Conservation (phyloP, 2,888 invertebrate species). For the Pseudolycoriella hygida region DNA sequence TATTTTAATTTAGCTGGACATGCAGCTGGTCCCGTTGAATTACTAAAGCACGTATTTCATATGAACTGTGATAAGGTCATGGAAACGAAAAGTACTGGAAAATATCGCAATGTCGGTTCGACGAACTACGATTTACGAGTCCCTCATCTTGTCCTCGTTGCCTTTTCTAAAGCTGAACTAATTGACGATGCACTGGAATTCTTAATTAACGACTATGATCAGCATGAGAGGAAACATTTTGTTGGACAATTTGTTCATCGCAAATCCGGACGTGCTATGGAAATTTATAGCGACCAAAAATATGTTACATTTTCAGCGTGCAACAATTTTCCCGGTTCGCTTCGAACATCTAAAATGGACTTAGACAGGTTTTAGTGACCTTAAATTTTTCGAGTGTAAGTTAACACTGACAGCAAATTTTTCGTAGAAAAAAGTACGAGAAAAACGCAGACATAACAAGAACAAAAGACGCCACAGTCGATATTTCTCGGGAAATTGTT, state of each 20-base stretch:
- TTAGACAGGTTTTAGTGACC: too few species aligned
- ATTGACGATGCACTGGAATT: not conserved
- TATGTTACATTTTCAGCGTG: slow-evolving; percentile 2
- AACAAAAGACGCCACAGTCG: too few species aligned
- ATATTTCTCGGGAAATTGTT: too few species aligned
- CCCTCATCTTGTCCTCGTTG: not conserved
- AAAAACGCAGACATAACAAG: too few species aligned
- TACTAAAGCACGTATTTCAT: slow-evolving; percentile 1
- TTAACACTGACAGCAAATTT: too few species aligned
- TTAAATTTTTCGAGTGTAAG: too few species aligned
- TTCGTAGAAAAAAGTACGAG: too few species aligned
- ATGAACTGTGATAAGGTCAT: not conserved
- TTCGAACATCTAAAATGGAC: too few species aligned
- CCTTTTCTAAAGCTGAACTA: too few species aligned
- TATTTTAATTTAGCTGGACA: slow-evolving; percentile 6
- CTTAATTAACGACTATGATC: not conserved
- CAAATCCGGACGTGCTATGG: slow-evolving; percentile 3
- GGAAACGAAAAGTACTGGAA: not conserved
- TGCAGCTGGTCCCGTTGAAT: not conserved
- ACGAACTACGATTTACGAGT: slow-evolving; percentile 4
- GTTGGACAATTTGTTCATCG: slow-evolving; percentile 5
- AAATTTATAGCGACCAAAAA: slow-evolving; percentile 5
- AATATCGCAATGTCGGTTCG: not conserved
- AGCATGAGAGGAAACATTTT: not conserved
- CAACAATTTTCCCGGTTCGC: slow-evolving; percentile 1